Evolutionary conservation across 2,888 invertebrate species (phyloP).

Genomic region (Nomada flava): DNA sequence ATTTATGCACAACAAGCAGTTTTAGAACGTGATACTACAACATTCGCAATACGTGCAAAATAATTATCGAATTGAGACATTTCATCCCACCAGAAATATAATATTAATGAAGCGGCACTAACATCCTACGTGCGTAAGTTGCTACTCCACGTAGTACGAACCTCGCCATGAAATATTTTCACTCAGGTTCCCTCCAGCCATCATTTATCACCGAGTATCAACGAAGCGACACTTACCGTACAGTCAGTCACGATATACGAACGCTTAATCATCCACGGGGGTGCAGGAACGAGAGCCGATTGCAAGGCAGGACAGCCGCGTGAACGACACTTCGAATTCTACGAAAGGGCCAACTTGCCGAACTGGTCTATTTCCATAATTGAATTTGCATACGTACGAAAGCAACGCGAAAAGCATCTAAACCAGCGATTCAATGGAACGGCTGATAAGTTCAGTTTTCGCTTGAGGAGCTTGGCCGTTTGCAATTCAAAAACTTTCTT

Average conservation of each 20-base stretch:
- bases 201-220: conserved; percentile 14
- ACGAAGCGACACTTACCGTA: background rate
- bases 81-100: too few relatives aligned
- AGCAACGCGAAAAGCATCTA: conserved; percentile 19
- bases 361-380: conserved; percentile 62
- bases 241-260: conserved; percentile 8
- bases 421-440: conserved; percentile 22
- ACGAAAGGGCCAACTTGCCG: conserved; percentile 31
- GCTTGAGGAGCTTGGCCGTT: conserved; percentile 16
- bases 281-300: background rate
- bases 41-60: too few relatives aligned
- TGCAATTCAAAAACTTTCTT: conserved; percentile 32
- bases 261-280: conserved; percentile 29
- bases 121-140: background rate
- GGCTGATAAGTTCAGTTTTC: conserved; percentile 14
- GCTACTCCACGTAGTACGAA: background rate
- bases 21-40: too few relatives aligned
- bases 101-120: background rate
- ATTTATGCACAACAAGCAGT: too few relatives aligned
- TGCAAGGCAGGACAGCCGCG: background rate
- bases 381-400: conserved; percentile 57
- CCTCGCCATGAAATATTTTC: conserved; percentile 8
- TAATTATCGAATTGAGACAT: too few relatives aligned
- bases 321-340: conserved; percentile 12
- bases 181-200: background rate